These are phyloP conservation scores for Heliconius sara DNA, from an alignment of 2,888 invertebrate species.

Conservation along the genomic window DNA sequence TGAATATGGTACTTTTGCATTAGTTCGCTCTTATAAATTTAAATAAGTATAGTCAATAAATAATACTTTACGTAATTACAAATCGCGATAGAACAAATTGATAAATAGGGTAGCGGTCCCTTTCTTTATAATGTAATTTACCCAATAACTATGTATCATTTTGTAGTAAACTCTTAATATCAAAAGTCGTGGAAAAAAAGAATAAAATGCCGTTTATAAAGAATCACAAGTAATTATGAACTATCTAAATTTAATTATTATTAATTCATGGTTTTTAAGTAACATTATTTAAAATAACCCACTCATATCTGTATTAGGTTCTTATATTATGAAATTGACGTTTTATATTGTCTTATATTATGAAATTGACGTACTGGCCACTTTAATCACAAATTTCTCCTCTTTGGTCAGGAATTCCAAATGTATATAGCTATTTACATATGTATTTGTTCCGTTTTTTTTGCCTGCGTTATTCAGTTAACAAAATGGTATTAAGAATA, in stretches of 20 bases:
- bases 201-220: neutral
- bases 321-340: no score
- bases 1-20: neutral
- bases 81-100: neutral
- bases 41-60: slow-evolving; percentile 6
- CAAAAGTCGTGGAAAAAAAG: neutral
- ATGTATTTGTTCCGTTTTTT: no score
- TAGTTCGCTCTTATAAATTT: neutral
- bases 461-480: no score
- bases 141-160: neutral
- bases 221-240: neutral
- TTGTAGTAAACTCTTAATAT: neutral
- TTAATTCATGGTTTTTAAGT: neutral
- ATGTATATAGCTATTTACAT: no score
- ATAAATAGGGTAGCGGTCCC: neutral
- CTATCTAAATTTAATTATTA: neutral
- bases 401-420: no score
- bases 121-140: slow-evolving; percentile 13
- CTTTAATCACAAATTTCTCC: no score
- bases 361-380: no score
- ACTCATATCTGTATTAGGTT: no score
- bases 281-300: no score
- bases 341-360: no score
- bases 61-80: slow-evolving; percentile 4
- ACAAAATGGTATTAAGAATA: no score